Base-by-base conservation (phyloP, 2,797 vertebrate genomes). In the Pangasius mekongensis region DNA sequence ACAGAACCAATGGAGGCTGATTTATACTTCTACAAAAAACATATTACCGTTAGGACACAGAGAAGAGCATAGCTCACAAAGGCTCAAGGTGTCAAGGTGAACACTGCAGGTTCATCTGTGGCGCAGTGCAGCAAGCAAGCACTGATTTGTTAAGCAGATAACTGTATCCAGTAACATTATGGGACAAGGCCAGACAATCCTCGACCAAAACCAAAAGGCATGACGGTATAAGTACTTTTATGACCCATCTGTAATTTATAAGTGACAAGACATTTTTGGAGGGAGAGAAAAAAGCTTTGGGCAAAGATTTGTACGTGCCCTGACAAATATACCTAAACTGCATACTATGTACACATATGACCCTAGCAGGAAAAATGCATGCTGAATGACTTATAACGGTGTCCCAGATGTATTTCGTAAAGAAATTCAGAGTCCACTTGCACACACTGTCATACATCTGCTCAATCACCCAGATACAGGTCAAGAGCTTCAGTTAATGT, bases 31-130 rank as follows among this genome's bases (percentile, higher is more conserved):
- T 22, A 84, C 43, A 36, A 3, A 83, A 83, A 33, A 36, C 36
- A 64, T n/a, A 64, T n/a, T 64, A 83, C 11, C 36, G 1, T 39
- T 36, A 64, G 24, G 58, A 83, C 81, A 83, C 81, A 64, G 22
- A 83, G 2, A 47, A 83, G 16, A 62, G 6, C 33, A 83, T 43
- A 83, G 58, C 36, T 8, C 33, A 83, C 7, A 18, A 20, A 47
- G 24, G 36, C 60, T 83, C 36, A 83, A n/a, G 58, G 36, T 82
- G 58, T 64, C 81, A 69, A 84, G 64, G 47, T 84, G 64, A 84
- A 36, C 83, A 16, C 1, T 14, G 39, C 14, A 47, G 58, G 58
- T 47, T 43, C 58, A 54, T 84, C 20, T 36, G n/a, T 84, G 47
- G 64, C 54, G 64, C 20, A 33, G 47, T 67, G 47, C 64, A 84